Evolutionary conservation across 2,888 invertebrate species (phyloP).

Genomic region (Cryptocephalus primarius): DNA sequence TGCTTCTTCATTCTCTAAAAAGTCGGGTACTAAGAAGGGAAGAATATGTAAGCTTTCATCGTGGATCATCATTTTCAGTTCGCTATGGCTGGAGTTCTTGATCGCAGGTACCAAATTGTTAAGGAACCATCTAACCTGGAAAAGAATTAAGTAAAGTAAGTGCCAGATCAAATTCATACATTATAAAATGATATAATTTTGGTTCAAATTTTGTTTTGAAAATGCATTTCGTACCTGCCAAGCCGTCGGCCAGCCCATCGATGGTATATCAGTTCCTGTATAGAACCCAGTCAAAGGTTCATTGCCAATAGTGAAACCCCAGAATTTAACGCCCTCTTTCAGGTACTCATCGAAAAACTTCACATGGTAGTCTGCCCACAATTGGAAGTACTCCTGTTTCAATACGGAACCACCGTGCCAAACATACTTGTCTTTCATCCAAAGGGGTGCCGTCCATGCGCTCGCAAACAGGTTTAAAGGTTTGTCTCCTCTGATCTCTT

Average conservation of each 20-base stretch:
- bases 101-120: conserved; percentile 51
- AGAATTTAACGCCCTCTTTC: conserved; percentile 51
- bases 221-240: no score
- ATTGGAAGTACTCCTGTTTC: conserved; percentile 47
- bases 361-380: conserved; percentile 70
- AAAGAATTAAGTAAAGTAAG: no score
- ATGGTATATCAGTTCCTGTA: no score
- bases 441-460: conserved; percentile 31
- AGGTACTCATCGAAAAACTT: conserved; percentile 69
- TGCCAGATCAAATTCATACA: no score
- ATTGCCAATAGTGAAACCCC: conserved; percentile 80
- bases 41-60: background rate
- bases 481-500: background rate
- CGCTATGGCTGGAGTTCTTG: background rate
- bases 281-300: conserved; percentile 26
- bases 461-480: conserved; percentile 38
- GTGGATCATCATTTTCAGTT: background rate
- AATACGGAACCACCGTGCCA: conserved; percentile 28
- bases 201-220: no score
- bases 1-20: no score
- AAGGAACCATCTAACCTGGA: background rate
- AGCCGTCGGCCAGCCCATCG: no score
- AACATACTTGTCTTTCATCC: conserved; percentile 25
- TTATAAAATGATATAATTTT: no score
- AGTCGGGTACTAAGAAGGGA: background rate